Evolutionary conservation across 2,888 invertebrate species (phyloP).

Genomic region (Aethes cnicana): DNA sequence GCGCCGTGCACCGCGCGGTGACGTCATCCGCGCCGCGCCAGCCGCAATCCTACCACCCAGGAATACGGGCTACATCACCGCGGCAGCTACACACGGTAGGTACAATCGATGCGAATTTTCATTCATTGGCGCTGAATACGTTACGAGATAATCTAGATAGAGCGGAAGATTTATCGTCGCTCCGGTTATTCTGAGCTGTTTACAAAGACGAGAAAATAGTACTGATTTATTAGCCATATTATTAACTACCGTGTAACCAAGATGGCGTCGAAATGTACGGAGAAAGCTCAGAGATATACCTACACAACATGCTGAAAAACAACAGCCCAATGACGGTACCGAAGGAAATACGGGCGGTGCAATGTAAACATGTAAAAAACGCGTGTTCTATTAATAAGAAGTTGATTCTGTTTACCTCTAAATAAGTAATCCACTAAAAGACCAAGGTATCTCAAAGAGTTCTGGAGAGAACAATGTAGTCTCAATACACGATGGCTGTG

Average conservation of each 20-base stretch:
- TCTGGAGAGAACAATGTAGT: not conserved
- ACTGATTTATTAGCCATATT: not conserved
- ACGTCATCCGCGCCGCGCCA: conserved; percentile 23
- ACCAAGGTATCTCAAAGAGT: not conserved
- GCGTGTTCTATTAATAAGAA: too few relatives aligned
- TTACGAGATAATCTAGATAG: conserved; percentile 19
- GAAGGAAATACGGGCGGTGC: too few relatives aligned
- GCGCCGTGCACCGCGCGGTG: conserved; percentile 12
- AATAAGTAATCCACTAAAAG: not conserved
- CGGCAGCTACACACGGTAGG: conserved; percentile 1
- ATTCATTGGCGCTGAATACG: conserved; percentile 23
- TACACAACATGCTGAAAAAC: too few relatives aligned
- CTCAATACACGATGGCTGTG: not conserved
- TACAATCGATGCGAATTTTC: conserved; percentile 28
- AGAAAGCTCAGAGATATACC: not conserved
- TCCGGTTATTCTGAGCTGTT: conserved; percentile 1
- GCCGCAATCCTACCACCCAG: not conserved
- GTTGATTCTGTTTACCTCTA: too few relatives aligned
- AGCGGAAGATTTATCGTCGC: conserved; percentile 13
- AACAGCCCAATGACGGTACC: too few relatives aligned
- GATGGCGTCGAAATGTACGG: not conserved
- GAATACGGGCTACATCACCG: conserved; percentile 1
- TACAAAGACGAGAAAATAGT: not conserved
- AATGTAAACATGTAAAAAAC: too few relatives aligned
- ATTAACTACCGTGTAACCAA: not conserved